Evolutionary conservation across 1,140 invertebrate genomes (phyloP).

Genomic region (Drosophila punjabiensis): DNA sequence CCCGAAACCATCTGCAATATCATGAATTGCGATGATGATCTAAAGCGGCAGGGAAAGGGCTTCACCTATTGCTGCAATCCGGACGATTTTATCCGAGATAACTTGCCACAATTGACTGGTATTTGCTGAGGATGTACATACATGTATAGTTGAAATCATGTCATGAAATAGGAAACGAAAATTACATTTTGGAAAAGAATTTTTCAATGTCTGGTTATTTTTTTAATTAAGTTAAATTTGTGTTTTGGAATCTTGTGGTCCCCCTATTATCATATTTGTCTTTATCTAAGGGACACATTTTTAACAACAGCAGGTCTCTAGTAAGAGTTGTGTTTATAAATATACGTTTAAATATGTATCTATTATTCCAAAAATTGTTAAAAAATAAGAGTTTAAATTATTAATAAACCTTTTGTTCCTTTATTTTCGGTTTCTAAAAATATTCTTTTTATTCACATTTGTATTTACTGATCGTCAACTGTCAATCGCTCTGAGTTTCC

Average conservation of each 20-base stretch:
- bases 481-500: too few species aligned
- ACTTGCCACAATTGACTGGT: background rate
- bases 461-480: too few species aligned
- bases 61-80: background rate
- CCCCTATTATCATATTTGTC: too few species aligned
- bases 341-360: background rate
- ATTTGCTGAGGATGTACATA: background rate
- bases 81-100: background rate
- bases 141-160: too few species aligned
- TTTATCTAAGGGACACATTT: background rate
- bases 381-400: too few species aligned
- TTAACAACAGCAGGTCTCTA: too few species aligned
- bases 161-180: background rate
- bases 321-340: background rate
- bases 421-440: too few species aligned
- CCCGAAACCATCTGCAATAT: background rate
- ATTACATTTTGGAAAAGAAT: background rate
- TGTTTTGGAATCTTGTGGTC: too few species aligned
- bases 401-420: background rate
- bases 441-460: too few species aligned
- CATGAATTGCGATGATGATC: background rate
- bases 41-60: background rate
- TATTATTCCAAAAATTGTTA: background rate
- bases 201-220: too few species aligned
- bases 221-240: background rate